Conservation (phyloP, 1,140 invertebrate genomes). For the Lamellibrachia luymesi region DNA sequence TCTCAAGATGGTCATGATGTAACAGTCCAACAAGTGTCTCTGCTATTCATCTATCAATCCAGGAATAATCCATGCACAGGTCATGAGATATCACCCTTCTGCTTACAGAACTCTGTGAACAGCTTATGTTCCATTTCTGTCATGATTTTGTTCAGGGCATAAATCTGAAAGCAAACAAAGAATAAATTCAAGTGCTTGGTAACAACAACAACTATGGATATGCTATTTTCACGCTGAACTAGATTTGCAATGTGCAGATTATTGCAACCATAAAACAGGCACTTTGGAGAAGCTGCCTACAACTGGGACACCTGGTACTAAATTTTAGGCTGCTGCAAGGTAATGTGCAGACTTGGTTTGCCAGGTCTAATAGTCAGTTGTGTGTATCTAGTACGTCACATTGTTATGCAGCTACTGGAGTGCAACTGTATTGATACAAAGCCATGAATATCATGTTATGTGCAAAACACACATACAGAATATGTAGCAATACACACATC, state of each 20-base stretch:
- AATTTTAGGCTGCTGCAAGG: background rate
- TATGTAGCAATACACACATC: background rate
- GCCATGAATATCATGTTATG: too few species aligned
- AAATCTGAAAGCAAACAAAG: slow-evolving; percentile 44
- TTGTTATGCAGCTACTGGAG: background rate
- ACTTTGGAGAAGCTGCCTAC: background rate
- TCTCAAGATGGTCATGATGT: background rate
- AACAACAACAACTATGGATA: background rate
- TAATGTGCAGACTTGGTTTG: too few species aligned
- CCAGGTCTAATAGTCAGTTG: background rate
- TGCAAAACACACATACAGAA: too few species aligned
- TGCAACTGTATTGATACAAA: background rate
- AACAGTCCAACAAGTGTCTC: background rate
- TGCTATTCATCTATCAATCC: background rate
- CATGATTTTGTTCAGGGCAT: slow-evolving; percentile 51
- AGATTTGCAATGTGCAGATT: too few species aligned
- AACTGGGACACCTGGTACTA: background rate
- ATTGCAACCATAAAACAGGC: too few species aligned
- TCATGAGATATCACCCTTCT: background rate
- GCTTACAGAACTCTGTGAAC: slow-evolving; percentile 77
- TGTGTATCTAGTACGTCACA: background rate
- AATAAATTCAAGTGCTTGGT: background rate
- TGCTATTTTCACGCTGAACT: too few species aligned
- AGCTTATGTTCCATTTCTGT: slow-evolving; percentile 63
- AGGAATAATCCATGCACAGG: background rate